phyloP scores from a whole-genome alignment of 1,140 invertebrate species.

The Lasioglossum albipes region DNA sequence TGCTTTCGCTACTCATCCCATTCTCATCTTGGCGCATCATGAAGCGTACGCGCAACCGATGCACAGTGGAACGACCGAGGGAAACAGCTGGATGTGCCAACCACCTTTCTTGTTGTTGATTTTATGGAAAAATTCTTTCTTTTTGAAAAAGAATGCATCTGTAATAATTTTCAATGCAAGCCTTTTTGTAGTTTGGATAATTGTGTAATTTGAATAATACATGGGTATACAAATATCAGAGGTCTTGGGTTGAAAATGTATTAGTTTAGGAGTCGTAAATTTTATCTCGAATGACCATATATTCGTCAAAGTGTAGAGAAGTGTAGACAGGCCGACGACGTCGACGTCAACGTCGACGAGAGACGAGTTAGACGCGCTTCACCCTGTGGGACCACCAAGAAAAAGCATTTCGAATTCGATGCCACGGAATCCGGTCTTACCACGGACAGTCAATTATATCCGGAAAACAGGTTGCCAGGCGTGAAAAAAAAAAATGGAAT shows the following conservation, averaged over 20 bases:
- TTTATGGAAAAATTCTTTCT: too few relatives aligned
- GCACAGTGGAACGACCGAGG: too few relatives aligned
- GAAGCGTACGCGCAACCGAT: constrained; percentile 30
- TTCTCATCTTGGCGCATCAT: constrained; percentile 29
- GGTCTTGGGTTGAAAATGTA: too few relatives aligned
- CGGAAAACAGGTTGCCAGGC: constrained; percentile 25
- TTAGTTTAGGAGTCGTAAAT: too few relatives aligned
- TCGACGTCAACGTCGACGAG: not conserved
- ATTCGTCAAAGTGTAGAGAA: not conserved
- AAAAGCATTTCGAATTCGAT: constrained; percentile 49
- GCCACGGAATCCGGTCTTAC: constrained; percentile 43
- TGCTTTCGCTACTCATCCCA: constrained; percentile 40
- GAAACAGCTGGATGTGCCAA: too few relatives aligned
- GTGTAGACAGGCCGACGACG: not conserved
- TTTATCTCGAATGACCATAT: too few relatives aligned
- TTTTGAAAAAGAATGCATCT: too few relatives aligned
- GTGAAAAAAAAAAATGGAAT: constrained; percentile 29
- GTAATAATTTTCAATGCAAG: too few relatives aligned
- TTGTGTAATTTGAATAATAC: too few relatives aligned
- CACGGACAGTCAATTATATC: constrained; percentile 43
- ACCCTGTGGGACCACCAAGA: constrained; percentile 19
- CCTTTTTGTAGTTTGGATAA: too few relatives aligned
- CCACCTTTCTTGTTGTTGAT: too few relatives aligned
- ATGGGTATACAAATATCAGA: too few relatives aligned
- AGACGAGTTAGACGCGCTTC: constrained; percentile 13